Percentiles rank a stretch among this genome's conserved stretches.
Conservation (phyloP, 2,888 invertebrate species). For the Neoscelio sp. region DNA sequence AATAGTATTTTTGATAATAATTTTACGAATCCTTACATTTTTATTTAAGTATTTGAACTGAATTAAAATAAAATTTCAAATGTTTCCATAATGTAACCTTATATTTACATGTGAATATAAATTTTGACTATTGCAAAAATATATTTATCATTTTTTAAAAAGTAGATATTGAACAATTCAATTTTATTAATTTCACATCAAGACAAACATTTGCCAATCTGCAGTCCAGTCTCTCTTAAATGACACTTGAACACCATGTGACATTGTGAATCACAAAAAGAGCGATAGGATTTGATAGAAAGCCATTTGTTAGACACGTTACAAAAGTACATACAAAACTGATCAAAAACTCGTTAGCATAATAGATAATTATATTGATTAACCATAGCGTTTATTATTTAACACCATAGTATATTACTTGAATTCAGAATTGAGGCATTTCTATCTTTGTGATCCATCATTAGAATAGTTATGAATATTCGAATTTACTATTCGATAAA, state of each 20-base stretch:
- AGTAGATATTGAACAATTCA: neutral
- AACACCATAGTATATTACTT: slow-evolving; percentile 50
- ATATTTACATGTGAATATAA: too few relatives aligned
- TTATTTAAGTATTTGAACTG: too few relatives aligned
- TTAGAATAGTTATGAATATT: slow-evolving; percentile 67
- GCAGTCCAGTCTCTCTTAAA: slow-evolving; percentile 1
- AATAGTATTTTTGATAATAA: too few relatives aligned
- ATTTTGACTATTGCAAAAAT: too few relatives aligned
- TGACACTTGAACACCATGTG: slow-evolving; percentile 19
- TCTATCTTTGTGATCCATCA: slow-evolving; percentile 65
- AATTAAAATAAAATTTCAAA: too few relatives aligned
- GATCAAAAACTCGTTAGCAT: slow-evolving; percentile 52
- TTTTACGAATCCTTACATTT: too few relatives aligned
- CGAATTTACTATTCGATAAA: slow-evolving; percentile 60
- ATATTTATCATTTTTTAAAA: too few relatives aligned
- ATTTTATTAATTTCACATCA: neutral
- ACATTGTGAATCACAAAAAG: slow-evolving; percentile 16
- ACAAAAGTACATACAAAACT: slow-evolving; percentile 52
- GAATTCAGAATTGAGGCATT: slow-evolving; percentile 57
- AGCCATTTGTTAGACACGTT: slow-evolving; percentile 32
- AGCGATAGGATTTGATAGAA: slow-evolving; percentile 18
- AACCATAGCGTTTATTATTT: slow-evolving; percentile 48
- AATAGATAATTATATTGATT: slow-evolving; percentile 55
- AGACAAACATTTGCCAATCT: too few relatives aligned
- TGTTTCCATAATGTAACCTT: too few relatives aligned